A percentile compares a stretch with the other conserved stretches of the same genome.
Conservation (phyloP, 2,113 vertebrate species). For the Clarias macrocephalus region DNA sequence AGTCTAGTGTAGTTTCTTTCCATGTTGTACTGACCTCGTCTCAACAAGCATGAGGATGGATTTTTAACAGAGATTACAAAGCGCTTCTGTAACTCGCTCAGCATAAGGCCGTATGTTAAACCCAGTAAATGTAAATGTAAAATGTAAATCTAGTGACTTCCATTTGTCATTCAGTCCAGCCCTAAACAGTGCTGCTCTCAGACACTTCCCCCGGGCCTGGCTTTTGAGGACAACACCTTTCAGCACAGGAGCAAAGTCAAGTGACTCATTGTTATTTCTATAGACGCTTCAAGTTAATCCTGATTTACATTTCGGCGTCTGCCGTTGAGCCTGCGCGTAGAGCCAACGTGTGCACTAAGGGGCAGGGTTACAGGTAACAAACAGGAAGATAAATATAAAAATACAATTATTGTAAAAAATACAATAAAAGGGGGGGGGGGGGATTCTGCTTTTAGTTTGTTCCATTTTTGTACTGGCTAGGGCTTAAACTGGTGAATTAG, state of each 20-base stretch:
- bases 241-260: neutral
- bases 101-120: neutral
- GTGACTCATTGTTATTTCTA: slow-evolving; percentile 26
- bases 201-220: slow-evolving; percentile 10
- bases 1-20: neutral
- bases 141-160: neutral
- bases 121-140: neutral
- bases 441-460: no score
- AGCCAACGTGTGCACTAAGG: neutral
- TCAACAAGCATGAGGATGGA: neutral
- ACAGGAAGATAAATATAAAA: neutral
- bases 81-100: neutral
- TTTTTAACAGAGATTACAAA: neutral
- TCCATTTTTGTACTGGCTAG: no score
- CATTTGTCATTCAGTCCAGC: slow-evolving; percentile 14
- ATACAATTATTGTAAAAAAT: no score
- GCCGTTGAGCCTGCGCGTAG: neutral
- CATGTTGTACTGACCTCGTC: neutral
- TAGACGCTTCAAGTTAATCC: slow-evolving; percentile 8
- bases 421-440: no score
- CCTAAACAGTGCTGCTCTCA: neutral
- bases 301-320: slow-evolving; percentile 10
- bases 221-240: slow-evolving; percentile 8
- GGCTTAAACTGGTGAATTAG: no score
- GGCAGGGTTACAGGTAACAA: neutral